phyloP scores from a whole-genome alignment of 2,113 vertebrate species.

The Macrotus californicus region DNA sequence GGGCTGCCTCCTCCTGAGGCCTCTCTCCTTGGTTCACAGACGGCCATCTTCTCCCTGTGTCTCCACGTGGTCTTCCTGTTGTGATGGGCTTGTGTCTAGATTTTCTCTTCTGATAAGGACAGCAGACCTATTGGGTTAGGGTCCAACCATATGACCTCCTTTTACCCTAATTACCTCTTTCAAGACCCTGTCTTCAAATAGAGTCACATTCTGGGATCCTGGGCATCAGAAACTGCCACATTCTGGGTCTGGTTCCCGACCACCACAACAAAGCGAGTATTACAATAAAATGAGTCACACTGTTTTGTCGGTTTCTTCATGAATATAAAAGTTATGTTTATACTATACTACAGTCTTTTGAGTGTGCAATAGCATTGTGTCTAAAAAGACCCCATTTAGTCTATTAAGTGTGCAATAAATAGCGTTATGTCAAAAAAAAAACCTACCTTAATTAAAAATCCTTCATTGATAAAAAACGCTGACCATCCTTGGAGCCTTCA shows the following conservation, averaged over 20 bases:
- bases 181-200: background rate
- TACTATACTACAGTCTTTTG: background rate
- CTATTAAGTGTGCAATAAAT: background rate
- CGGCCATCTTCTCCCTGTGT: fast-evolving
- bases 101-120: background rate
- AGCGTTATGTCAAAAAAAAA: background rate
- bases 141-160: background rate
- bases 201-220: background rate
- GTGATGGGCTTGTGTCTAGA: background rate
- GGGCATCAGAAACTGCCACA: background rate
- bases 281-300: no score
- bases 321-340: background rate
- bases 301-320: background rate
- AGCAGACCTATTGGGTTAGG: background rate
- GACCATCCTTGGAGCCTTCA: background rate
- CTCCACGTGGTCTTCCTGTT: background rate
- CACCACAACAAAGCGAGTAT: background rate
- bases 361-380: background rate
- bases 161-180: background rate
- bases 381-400: background rate
- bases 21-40: background rate
- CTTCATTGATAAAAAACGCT: background rate
- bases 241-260: background rate
- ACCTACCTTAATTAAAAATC: background rate
- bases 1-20: background rate